Conservation (phyloP, 2,797 vertebrate genomes). For the Takifugu ocellatus region DNA sequence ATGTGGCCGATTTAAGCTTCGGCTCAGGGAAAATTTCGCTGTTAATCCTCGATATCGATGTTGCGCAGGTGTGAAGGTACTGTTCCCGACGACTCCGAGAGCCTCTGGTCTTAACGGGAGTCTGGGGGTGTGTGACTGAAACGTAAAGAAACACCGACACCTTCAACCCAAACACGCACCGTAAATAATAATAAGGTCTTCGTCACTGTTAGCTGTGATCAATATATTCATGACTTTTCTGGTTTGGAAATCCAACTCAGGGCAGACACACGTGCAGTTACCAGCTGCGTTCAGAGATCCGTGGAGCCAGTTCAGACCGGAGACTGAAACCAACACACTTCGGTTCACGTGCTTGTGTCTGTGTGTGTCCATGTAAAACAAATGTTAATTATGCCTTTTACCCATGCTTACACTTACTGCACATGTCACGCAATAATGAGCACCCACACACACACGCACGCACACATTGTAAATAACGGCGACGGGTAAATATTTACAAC, state of each 20-base stretch:
- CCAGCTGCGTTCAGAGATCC: constrained; percentile 53
- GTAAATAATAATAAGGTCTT: constrained; percentile 41
- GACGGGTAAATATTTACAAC: constrained; percentile 56
- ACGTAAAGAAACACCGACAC: constrained; percentile 30
- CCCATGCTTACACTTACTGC: constrained; percentile 47
- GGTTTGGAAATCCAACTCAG: constrained; percentile 59
- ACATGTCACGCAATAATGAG: constrained; percentile 46
- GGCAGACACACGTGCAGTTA: constrained; percentile 41
- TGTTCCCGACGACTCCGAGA: constrained; percentile 36
- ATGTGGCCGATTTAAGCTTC: constrained; percentile 37
- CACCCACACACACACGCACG: constrained; percentile 13
- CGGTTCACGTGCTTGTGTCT: not conserved
- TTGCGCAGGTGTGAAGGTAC: constrained; percentile 52
- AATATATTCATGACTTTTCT: constrained; percentile 64
- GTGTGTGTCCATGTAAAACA: constrained; percentile 16
- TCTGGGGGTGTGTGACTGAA: constrained; percentile 20
- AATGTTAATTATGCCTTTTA: constrained; percentile 19
- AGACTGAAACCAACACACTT: constrained; percentile 36
- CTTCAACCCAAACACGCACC: constrained; percentile 33
- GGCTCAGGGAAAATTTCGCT: constrained; percentile 45
- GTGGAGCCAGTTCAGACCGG: constrained; percentile 42
- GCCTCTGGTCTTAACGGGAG: constrained; percentile 16
- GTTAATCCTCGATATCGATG: constrained; percentile 48
- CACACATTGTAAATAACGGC: constrained; percentile 42
- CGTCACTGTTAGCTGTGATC: constrained; percentile 51